Base-by-base conservation (phyloP, 2,888 invertebrate genomes). In the Craniophora ligustri region DNA sequence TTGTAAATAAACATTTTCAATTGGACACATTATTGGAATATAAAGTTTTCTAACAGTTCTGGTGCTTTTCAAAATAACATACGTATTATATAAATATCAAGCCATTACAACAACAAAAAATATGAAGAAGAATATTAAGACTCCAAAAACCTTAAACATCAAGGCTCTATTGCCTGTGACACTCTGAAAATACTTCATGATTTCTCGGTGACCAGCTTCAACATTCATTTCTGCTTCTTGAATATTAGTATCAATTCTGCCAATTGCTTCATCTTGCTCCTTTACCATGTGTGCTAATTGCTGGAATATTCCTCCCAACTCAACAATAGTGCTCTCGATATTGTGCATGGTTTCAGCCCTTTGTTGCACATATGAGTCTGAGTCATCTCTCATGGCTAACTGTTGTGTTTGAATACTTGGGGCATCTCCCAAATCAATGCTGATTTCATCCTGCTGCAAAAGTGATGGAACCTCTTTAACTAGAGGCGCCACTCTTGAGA, bases 131-230 rank as follows among this genome's bases (percentile, higher is more conserved):
- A 99, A 97, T 95, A 99, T 98, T 48, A 99, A 95, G 62, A 99
- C 98, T 46, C 97, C 99, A 93, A 99, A 99, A 72, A 99, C 96
- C 95, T 99, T 99, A 76, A 99, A 97, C 99, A 99, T 99, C 23
- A 99, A 95, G 97, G 99, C 99, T 77, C 99, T 95, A 93, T 99
- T 99, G 63, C 98, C 98, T 11, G 99, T 98, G 28, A 99, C 97
- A 49, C 97, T 97, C 88, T 98, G 98, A 88, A 99, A 99, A 93
- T 99, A 99, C 89, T 98, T 99, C 76, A 99, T 94, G 74, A 99
- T 98, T 94, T 99, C 99, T 57, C 97, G 95, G 84, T 99, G 99
- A 2, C 99, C 99, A 40, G 98, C 98, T 91, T 99, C 99, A 36
- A 99, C 98, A 92, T 99, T 99, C 84, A 99, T 88, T 86, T 98